Base-by-base conservation (phyloP, 2,113 vertebrate species). In the Calidris pugnax region DNA sequence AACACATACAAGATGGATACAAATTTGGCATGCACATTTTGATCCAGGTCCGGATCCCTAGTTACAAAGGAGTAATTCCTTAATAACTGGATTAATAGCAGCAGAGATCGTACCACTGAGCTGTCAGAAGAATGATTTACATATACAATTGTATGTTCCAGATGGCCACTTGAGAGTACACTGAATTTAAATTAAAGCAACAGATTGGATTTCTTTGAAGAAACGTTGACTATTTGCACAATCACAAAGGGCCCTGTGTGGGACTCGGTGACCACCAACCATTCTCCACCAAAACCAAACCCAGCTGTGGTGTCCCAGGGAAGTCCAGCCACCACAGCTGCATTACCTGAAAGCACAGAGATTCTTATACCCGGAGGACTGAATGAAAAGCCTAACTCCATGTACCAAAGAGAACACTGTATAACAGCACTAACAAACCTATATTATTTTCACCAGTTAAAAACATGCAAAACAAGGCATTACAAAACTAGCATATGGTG, bases 331-430 rank as follows among this genome's bases (percentile, higher is more conserved):
- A 24, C 45, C 47, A 28, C 43, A 66, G 71, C 35, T 76, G 39
- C 27, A 4, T 6, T 11, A 33, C 18, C 55, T 37, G 32, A 64
- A 68, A 64, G 41, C 30, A n/a, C 33, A n/a, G 2, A 4, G 43
- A 62, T 4, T 62, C 43, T 30, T 18, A 9, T 4, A 26, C 1
- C 2, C 11, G 13, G 12, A 73, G 73, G 20, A 45, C 1, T 39
- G 67, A 77, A 59, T 28, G 48, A 48, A 69, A 94, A 77, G 19
- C 1, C 32, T 8, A 5, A 37, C 27, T 55, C 13, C 9, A 7
- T 1, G 4, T 37, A 50, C 15, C 3, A 50, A 62, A 74, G 0
- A 88, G 3, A 14, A 28, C 19, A 48, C 9, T 51, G 4, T 2
- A 5, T 6, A 89, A 62, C 37, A 79, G n/a, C 28, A 77, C 27